Percentiles rank a stretch among this genome's conserved stretches.
Conservation (phyloP, 2,888 invertebrate species). For the Mycogona germanica region DNA sequence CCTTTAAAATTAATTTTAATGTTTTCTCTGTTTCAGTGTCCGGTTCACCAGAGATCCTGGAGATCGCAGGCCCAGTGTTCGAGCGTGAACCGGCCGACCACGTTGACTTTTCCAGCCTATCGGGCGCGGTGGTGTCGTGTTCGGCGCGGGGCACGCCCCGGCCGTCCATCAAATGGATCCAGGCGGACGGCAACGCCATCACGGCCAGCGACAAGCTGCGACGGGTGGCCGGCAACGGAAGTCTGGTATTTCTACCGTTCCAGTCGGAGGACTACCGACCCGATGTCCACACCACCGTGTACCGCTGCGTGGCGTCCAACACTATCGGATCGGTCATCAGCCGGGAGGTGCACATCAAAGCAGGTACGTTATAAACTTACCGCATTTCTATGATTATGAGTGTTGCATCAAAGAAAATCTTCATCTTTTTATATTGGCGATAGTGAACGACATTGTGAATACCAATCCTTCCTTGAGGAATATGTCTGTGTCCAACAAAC, state of each 20-base stretch:
- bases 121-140: conserved; percentile 31
- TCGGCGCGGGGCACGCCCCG: conserved; percentile 34
- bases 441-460: no score
- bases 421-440: no score
- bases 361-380: conserved; percentile 20
- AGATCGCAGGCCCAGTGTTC: conserved; percentile 30
- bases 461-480: no score
- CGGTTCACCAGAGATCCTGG: no score
- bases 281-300: conserved; percentile 22
- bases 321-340: conserved; percentile 22
- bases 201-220: conserved; percentile 16
- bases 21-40: no score
- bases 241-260: conserved; percentile 22
- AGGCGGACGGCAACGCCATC: conserved; percentile 15
- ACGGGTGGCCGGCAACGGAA: conserved; percentile 21
- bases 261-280: conserved; percentile 22
- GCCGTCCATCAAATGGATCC: conserved; percentile 24
- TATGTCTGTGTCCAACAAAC: no score
- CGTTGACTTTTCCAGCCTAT: conserved; percentile 31
- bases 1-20: no score
- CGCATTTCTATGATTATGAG: no score
- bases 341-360: conserved; percentile 23
- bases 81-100: conserved; percentile 30
- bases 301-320: conserved; percentile 22
- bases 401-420: no score